These are phyloP conservation scores for Lithobius niger DNA, from an alignment of 1,140 invertebrate species.

Conservation along the genomic window DNA sequence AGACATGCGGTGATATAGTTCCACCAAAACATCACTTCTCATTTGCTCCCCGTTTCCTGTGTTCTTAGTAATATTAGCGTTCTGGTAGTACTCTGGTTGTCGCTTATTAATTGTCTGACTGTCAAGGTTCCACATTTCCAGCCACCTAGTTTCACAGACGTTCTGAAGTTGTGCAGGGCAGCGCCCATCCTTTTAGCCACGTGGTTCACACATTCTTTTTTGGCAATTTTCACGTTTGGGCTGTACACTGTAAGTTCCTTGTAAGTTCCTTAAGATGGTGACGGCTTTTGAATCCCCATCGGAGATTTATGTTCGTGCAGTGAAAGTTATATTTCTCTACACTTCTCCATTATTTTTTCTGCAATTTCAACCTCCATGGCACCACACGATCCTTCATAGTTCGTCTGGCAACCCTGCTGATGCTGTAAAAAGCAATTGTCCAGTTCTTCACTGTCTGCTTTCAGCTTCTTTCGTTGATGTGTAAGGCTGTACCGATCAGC, in stretches of 20 bases:
- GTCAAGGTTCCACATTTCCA: no score
- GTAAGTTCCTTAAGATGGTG: slow-evolving; percentile 14
- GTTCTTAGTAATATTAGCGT: no score
- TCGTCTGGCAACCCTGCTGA: slow-evolving; percentile 20
- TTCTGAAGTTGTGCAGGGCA: slow-evolving; percentile 15
- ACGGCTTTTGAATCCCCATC: slow-evolving; percentile 21
- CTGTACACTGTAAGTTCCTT: slow-evolving; percentile 19
- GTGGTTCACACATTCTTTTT: slow-evolving; percentile 25
- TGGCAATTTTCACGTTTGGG: slow-evolving; percentile 14
- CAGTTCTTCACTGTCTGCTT: slow-evolving; percentile 17
- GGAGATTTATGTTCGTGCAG: slow-evolving; percentile 19
- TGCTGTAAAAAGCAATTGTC: slow-evolving; percentile 8
- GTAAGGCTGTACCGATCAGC: no score
- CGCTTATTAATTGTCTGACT: no score
- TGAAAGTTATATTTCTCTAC: slow-evolving; percentile 13
- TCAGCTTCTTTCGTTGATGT: not conserved
- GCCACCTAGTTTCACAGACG: no score
- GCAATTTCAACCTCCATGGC: slow-evolving; percentile 21
- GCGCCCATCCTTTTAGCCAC: slow-evolving; percentile 22
- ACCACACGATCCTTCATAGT: slow-evolving; percentile 14
- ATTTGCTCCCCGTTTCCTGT: no score
- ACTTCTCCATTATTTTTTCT: slow-evolving; percentile 19
- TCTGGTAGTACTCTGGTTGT: no score
- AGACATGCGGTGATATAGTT: no score
- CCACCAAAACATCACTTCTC: no score